Percentiles rank a stretch among this genome's conserved stretches.
Conservation (phyloP, 1,140 invertebrate genomes). For the Drosophila subpulchrella region DNA sequence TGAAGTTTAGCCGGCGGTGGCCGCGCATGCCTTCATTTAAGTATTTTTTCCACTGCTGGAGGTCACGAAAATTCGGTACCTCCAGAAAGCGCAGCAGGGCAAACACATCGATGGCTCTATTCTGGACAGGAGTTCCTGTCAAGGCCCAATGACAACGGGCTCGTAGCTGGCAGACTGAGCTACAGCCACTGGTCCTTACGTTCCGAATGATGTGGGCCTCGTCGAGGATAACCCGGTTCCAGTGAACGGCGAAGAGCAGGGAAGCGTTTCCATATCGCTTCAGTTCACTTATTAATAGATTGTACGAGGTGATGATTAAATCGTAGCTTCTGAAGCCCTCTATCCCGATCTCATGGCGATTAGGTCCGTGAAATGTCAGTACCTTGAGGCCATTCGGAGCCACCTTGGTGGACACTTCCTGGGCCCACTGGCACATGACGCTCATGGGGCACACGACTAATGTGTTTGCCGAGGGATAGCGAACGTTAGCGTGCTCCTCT, state of each 20-base stretch:
- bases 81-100: slow-evolving; percentile 44
- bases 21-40: slow-evolving; percentile 27
- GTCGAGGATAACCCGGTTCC: slow-evolving; percentile 55
- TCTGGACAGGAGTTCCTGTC: slow-evolving; percentile 59
- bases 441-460: slow-evolving; percentile 57
- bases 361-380: slow-evolving; percentile 40
- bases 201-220: slow-evolving; percentile 56
- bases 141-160: slow-evolving; percentile 50
- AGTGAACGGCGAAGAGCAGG: slow-evolving; percentile 32
- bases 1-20: slow-evolving; percentile 31
- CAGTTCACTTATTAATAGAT: slow-evolving; percentile 21
- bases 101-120: slow-evolving; percentile 52
- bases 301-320: slow-evolving; percentile 53
- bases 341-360: slow-evolving; percentile 29
- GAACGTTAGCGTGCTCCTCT: slow-evolving; percentile 2
- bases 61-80: slow-evolving; percentile 47
- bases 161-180: slow-evolving; percentile 10
- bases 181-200: slow-evolving; percentile 21
- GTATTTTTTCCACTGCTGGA: slow-evolving; percentile 34
- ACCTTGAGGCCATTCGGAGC: slow-evolving; percentile 18
- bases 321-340: slow-evolving; percentile 19
- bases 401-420: slow-evolving; percentile 46
- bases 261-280: slow-evolving; percentile 19
- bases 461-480: slow-evolving; percentile 20
- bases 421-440: slow-evolving; percentile 50